Percentiles rank a stretch among this genome's conserved stretches.
phyloP scores from a whole-genome alignment of 2,888 invertebrate genomes.

The Torymus tubicola region DNA sequence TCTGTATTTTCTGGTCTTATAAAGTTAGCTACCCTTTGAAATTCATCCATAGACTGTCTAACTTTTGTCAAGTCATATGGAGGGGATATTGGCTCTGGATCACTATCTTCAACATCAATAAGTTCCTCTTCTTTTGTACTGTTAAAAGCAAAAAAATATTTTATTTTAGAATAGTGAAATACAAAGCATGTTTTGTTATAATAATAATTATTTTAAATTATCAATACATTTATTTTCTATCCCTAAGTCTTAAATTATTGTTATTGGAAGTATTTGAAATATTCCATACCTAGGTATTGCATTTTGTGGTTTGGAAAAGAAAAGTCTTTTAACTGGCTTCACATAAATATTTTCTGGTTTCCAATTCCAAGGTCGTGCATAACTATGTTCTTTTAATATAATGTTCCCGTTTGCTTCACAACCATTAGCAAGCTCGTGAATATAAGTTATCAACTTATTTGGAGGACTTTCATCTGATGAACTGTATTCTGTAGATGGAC shows the following conservation, averaged over 20 bases:
- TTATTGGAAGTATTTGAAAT: too few relatives aligned
- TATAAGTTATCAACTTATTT: conserved; percentile 75
- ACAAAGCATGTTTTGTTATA: too few relatives aligned
- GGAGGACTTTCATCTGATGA: conserved; percentile 76
- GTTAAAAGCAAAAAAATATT: conserved; percentile 21
- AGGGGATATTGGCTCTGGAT: conserved; percentile 68
- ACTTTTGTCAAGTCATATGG: conserved; percentile 81
- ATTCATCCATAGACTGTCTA: conserved; percentile 84
- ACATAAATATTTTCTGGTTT: conserved; percentile 81
- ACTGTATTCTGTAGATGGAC: conserved; percentile 74
- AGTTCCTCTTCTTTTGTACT: conserved; percentile 66
- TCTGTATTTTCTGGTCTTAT: conserved; percentile 79
- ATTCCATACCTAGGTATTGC: conserved; percentile 31
- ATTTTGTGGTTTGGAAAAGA: conserved; percentile 71
- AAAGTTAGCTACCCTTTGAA: conserved; percentile 81
- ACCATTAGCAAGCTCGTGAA: conserved; percentile 71
- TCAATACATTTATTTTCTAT: too few relatives aligned
- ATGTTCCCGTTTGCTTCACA: conserved; percentile 73
- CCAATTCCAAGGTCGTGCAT: conserved; percentile 84
- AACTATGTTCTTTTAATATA: conserved; percentile 84
- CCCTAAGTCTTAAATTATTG: too few relatives aligned
- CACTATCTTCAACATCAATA: conserved; percentile 64
- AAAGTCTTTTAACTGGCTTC: conserved; percentile 79
- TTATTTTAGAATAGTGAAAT: neutral
- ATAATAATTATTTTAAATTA: too few relatives aligned